Evolutionary conservation across 2,113 vertebrate genomes (phyloP), one percentile per base, ranked within the genome.

Genomic region (Ciconia stormi): DNA sequence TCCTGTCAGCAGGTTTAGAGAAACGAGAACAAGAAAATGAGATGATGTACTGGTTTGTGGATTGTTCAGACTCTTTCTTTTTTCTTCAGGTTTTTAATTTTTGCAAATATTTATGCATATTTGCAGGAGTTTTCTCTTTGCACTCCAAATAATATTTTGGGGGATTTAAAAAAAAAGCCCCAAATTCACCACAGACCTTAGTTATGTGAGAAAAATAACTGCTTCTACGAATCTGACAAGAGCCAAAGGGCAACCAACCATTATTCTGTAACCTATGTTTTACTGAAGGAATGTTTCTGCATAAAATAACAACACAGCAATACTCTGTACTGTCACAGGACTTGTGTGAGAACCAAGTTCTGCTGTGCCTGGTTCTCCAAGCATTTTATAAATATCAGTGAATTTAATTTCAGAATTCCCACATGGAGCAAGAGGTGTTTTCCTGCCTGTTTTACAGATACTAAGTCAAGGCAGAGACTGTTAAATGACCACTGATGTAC

Each of bases 1-100:
- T 88, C 94, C 93, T 96, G 72, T 77, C 62, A 83, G 58, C 66
- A 95, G 82, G 50, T 95, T 94, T 94, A 95, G 87, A 96, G 93
- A 96, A 94, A 95, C 17, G 65, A 96, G 79, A 97, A 76, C 4
- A 61, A 21, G 47, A 82, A 92, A 95, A 91, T 58, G n/a, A 94
- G 73, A 53, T 80, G 4, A 52, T 65, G 53, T 32, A 32, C 53
- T 91, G 25, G 15, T 73, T 42, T 84, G 66, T 76, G 73, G 74
- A n/a, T 77, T 90, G 25, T 50, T 86, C 8, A 3, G 29, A 36
- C 32, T 74, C 30, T 63, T 58, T 90, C 76, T 53, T 79, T 84
- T 63, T 79, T 7, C 20, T 71, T 84, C 34, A 36, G 12, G 15
- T n/a, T 77, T 70, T 65, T 49, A 53, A 25, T 50, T 61, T 66